A percentile compares a stretch with the other conserved stretches of the same genome.
Evolutionary conservation across 1,140 invertebrate genomes (phyloP).

Genomic region (Leptinotarsa texana): DNA sequence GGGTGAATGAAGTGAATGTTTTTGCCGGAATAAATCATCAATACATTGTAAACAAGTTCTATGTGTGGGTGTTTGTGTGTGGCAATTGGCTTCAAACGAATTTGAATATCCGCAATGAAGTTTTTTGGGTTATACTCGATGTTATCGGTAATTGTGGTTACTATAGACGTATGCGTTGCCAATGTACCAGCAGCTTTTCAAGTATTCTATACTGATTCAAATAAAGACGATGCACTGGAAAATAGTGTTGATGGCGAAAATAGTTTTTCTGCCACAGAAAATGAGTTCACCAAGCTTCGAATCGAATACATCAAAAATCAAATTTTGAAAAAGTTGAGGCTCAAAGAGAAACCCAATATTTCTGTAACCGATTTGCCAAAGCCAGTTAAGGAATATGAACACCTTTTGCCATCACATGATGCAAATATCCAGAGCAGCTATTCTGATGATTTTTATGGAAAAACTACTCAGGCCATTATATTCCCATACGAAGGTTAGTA

Average conservation of each 20-base stretch:
- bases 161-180: slow-evolving; percentile 22
- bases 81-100: slow-evolving; percentile 10
- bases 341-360: slow-evolving; percentile 72
- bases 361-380: slow-evolving; percentile 66
- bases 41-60: slow-evolving; percentile 47
- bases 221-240: slow-evolving; percentile 38
- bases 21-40: slow-evolving; percentile 48
- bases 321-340: slow-evolving; percentile 74
- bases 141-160: slow-evolving; percentile 27
- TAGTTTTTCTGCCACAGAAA: slow-evolving; percentile 53
- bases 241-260: slow-evolving; percentile 37
- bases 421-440: slow-evolving; percentile 58
- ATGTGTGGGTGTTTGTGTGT: slow-evolving; percentile 28
- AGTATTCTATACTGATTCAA: slow-evolving; percentile 36
- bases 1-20: slow-evolving; percentile 44
- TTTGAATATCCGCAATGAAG: slow-evolving; percentile 33
- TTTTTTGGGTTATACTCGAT: slow-evolving; percentile 24
- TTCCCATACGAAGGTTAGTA: slow-evolving; percentile 73
- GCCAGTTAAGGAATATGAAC: slow-evolving; percentile 68
- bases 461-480: slow-evolving; percentile 78
- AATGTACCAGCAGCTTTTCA: slow-evolving; percentile 39
- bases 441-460: slow-evolving; percentile 75
- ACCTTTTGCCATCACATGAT: slow-evolving; percentile 54
- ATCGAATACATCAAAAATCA: slow-evolving; percentile 82
- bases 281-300: slow-evolving; percentile 62